Evolutionary conservation across 2,888 invertebrate species (phyloP).

Genomic region (Aphrophora alni): DNA sequence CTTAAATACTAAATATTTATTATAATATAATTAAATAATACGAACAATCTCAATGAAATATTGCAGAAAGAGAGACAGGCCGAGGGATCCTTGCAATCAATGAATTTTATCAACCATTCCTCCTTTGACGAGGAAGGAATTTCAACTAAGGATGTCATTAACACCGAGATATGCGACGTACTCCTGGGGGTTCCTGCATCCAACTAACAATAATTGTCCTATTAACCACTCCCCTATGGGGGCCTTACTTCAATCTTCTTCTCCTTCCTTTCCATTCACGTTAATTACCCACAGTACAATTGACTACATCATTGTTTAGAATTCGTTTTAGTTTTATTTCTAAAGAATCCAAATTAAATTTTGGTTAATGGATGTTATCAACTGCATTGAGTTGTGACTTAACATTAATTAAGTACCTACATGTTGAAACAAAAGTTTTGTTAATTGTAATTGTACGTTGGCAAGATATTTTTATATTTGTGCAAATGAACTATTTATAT

Average conservation of each 20-base stretch:
- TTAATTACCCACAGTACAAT: background rate
- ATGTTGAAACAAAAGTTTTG: no score
- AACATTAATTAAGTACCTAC: no score
- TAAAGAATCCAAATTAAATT: background rate
- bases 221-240: no score
- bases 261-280: background rate
- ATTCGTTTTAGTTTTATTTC: background rate
- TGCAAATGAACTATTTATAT: no score
- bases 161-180: background rate
- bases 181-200: background rate
- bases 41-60: no score
- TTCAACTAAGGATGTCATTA: background rate
- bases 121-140: background rate
- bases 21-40: no score
- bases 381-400: no score
- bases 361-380: background rate
- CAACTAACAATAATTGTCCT: background rate
- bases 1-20: no score
- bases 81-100: background rate
- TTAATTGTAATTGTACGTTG: no score
- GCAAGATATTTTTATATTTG: no score
- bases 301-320: background rate
- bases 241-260: background rate
- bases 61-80: no score
- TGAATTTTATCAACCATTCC: background rate